Evolutionary conservation across 92 coral and sea anemone species (phyloP), one percentile per base, ranked within the genome.

Genomic region (Zoanthus sansibaricus): DNA sequence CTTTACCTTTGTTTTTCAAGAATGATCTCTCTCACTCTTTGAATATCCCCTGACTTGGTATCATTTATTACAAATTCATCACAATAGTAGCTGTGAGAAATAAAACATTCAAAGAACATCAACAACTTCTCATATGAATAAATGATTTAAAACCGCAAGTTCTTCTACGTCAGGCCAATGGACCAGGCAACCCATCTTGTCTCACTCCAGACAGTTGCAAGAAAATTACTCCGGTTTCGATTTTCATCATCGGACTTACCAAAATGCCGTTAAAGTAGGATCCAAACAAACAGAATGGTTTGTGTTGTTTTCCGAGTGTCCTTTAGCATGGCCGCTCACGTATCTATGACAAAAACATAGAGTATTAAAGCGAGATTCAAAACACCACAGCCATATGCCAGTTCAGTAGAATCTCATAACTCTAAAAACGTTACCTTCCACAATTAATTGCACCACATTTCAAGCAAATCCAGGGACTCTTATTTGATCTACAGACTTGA

Each of bases 401-500:
- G 21, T 4, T 17, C 10, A 18, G n/a, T n/a, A 69, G n/a, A n/a
- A n/a, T 25, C 16, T 30, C 16, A 5, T 31, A 9, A 12, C 10
- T 10, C 9, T 20, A 30, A 9, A 30, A 32, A 20, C 45, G 17
- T 75, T 90, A 97, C 99, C 99, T 95, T 92, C 99, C 99, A 71
- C 99, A 97, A 86, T 91, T 93, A 74, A 97, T 89, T 18, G 79
- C 77, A 32, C 98, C 98, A 83, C 99, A 97, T 44, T 94, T 95
- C 59, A 97, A 90, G 74, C 99, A 97, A 16, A 97, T 89, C 99
- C 99, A 97, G 9, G 99, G 94, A 83, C 98, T 97, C 88, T 95
- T 97, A 15, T 96, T 83, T 7, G 99, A 93, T 78, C 96, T 94
- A 83, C 99, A 97, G 71, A 88, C 99, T 97, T 62, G 5, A 79